Evolutionary conservation across 1,140 invertebrate species (phyloP).

Genomic region (Ostrea edulis): DNA sequence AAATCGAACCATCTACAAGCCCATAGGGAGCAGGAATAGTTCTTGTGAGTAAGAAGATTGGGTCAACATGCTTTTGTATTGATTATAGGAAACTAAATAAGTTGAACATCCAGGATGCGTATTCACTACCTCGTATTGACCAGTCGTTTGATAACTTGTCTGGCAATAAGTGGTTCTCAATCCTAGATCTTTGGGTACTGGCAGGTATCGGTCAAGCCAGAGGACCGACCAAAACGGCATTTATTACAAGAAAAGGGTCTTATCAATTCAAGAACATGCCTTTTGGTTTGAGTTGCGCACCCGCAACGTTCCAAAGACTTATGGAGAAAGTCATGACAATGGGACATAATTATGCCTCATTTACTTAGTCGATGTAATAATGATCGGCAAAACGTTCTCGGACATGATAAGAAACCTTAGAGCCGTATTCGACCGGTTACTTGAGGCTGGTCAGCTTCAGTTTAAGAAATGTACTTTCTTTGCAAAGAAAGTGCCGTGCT

Average conservation of each 20-base stretch:
- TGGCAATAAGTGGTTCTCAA: neutral
- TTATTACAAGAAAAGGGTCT: neutral
- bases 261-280: neutral
- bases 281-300: conserved; percentile 30
- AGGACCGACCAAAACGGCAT: conserved; percentile 7
- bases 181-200: neutral
- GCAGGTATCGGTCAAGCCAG: neutral
- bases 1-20: conserved; percentile 33
- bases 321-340: conserved; percentile 62
- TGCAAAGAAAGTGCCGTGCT: conserved; percentile 55
- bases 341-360: conserved; percentile 38
- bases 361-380: conserved; percentile 59
- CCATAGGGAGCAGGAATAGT: conserved; percentile 28
- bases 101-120: neutral
- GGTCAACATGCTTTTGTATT: neutral
- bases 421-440: conserved; percentile 41
- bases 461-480: conserved; percentile 52
- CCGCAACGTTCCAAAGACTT: conserved; percentile 62
- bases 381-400: conserved; percentile 41
- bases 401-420: conserved; percentile 10
- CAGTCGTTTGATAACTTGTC: neutral
- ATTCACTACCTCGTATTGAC: neutral
- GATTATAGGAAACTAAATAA: neutral
- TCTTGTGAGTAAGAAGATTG: conserved; percentile 13
- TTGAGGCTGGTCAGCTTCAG: conserved; percentile 46